phyloP scores from a whole-genome alignment of 2,888 invertebrate genomes.

The Agonopterix heracliana region DNA sequence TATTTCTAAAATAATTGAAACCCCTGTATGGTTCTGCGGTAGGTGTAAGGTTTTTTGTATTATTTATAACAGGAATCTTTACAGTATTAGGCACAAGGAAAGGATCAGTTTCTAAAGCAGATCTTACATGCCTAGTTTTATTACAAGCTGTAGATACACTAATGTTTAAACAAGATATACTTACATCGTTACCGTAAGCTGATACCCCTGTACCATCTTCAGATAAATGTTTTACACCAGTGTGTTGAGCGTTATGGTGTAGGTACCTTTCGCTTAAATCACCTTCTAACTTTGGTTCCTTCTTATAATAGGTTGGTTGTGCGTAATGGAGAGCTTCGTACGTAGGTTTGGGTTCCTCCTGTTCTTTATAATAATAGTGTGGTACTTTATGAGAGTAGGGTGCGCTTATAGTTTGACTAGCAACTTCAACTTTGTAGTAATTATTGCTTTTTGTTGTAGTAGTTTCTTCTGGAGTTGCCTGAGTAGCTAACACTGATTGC shows the following conservation, averaged over 20 bases:
- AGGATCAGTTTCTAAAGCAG: conserved; percentile 39
- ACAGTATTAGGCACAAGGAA: conserved; percentile 23
- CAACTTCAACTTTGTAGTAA: conserved; percentile 50
- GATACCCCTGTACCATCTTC: conserved; percentile 57
- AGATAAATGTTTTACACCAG: conserved; percentile 54
- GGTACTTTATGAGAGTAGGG: conserved; percentile 25
- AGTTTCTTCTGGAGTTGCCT: conserved; percentile 26
- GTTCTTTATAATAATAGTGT: conserved; percentile 20
- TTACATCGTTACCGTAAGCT: conserved; percentile 61
- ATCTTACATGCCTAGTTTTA: conserved; percentile 26
- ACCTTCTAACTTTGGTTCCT: conserved; percentile 13
- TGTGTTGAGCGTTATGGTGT: conserved; percentile 40
- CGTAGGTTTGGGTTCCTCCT: conserved; percentile 25
- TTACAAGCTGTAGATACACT: conserved; percentile 9
- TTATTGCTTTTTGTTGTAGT: conserved; percentile 41
- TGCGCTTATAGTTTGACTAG: conserved; percentile 35
- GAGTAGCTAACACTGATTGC: conserved; percentile 24
- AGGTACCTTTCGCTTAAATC: conserved; percentile 43
- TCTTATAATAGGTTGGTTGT: not conserved
- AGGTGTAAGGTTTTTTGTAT: conserved; percentile 4
- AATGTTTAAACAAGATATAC: conserved; percentile 26
- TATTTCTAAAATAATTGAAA: conserved; percentile 2
- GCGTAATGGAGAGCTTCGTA: conserved; percentile 34
- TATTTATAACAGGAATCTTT: not conserved
- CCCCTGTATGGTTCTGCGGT: conserved; percentile 15